Evolutionary conservation across 2,797 vertebrate genomes (phyloP).

Genomic region (Cygnus olor): DNA sequence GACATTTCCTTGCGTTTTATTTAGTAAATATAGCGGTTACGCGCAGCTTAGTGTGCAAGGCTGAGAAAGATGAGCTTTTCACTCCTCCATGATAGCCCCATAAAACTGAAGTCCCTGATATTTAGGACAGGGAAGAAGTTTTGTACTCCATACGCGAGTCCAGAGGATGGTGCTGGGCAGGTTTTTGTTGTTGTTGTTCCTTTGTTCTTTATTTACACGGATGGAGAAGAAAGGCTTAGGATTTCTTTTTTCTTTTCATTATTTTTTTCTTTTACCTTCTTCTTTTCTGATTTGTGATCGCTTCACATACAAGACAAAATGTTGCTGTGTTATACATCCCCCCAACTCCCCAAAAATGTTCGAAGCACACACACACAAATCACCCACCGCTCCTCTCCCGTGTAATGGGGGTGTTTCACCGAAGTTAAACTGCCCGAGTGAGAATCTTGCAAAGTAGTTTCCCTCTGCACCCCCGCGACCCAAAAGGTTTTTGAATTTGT

Average conservation of each 20-base stretch:
- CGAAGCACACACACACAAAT: not conserved
- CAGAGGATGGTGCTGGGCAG: not conserved
- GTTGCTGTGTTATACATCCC: not conserved
- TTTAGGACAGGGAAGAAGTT: conserved; percentile 19
- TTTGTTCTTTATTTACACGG: not conserved
- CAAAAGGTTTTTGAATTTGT: not conserved
- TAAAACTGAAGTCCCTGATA: not conserved
- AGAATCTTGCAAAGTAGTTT: conserved; percentile 26
- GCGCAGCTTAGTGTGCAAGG: not conserved
- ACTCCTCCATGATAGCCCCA: not conserved
- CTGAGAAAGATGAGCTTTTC: not conserved
- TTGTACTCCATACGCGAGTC: not conserved
- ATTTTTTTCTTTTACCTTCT: not conserved
- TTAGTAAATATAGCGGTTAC: conserved; percentile 73
- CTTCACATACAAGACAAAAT: not conserved
- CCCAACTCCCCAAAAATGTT: not conserved
- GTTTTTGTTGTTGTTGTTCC: not conserved
- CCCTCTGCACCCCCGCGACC: not conserved
- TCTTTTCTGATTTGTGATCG: not conserved
- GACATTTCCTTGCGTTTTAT: conserved; percentile 68
- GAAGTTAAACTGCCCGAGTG: conserved; percentile 1
- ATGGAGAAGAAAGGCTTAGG: not conserved
- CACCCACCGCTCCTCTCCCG: not conserved
- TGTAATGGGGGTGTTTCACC: not conserved
- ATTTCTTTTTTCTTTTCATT: rapidly evolving